Percentiles rank a stretch among this genome's conserved stretches.
These are phyloP conservation scores for Nebria ingens DNA, from an alignment of 1,140 invertebrate genomes.

Conservation along the genomic window DNA sequence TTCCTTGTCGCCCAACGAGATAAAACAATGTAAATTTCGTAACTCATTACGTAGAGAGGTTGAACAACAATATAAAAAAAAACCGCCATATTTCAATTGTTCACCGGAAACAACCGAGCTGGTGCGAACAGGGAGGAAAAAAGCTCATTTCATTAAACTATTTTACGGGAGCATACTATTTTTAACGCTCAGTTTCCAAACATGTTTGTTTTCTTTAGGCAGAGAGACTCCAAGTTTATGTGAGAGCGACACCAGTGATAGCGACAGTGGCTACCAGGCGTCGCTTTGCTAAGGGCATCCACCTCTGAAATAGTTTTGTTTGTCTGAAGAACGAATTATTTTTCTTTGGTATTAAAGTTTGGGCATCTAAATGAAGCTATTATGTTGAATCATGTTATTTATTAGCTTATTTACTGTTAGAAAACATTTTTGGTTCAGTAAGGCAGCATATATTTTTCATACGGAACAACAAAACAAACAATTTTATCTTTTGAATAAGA, in stretches of 20 bases:
- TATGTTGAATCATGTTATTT: too few relatives aligned
- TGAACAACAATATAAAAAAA: background rate
- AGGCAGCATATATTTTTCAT: too few relatives aligned
- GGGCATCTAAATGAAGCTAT: too few relatives aligned
- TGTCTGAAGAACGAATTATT: too few relatives aligned
- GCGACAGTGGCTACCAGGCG: background rate
- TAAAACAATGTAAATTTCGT: background rate
- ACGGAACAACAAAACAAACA: too few relatives aligned
- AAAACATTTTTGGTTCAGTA: too few relatives aligned
- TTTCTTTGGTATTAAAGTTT: too few relatives aligned
- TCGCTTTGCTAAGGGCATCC: background rate
- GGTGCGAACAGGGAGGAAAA: background rate
- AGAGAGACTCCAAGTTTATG: conserved; percentile 3
- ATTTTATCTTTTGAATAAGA: too few relatives aligned
- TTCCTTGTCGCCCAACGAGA: background rate
- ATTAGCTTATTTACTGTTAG: too few relatives aligned
- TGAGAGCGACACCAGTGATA: background rate
- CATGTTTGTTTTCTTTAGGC: conserved; percentile 9
- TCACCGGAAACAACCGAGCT: background rate
- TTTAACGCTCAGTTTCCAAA: conserved; percentile 1
- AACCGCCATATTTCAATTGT: background rate
- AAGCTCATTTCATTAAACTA: conserved; percentile 5
- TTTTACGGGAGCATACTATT: background rate
- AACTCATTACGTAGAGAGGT: background rate
- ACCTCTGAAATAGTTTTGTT: too few relatives aligned